Conservation (phyloP, 1,140 invertebrate genomes). For the Matsumurasca onukii region DNA sequence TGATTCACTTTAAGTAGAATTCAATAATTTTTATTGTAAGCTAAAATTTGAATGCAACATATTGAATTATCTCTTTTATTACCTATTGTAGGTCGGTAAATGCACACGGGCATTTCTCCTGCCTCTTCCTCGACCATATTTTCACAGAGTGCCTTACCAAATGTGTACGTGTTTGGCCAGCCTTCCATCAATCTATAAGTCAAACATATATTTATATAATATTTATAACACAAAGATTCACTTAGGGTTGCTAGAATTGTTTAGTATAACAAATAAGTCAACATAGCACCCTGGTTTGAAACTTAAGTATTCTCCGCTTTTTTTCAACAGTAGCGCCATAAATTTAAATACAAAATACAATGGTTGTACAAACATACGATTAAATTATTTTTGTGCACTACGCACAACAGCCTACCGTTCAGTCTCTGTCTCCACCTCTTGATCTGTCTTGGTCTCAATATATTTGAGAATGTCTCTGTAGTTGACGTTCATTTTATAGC, state of each 20-base stretch:
- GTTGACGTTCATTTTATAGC: background rate
- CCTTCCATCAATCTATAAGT: constrained; percentile 55
- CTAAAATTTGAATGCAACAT: too few species aligned
- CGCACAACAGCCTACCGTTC: background rate
- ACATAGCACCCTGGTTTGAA: too few species aligned
- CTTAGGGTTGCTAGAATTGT: too few species aligned
- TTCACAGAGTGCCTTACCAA: constrained; percentile 81
- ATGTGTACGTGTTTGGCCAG: constrained; percentile 84
- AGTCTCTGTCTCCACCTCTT: background rate
- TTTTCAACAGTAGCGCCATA: background rate
- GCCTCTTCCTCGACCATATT: constrained; percentile 64
- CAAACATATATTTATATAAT: background rate
- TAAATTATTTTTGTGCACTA: background rate
- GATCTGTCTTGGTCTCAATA: constrained; percentile 11
- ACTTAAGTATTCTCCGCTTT: background rate
- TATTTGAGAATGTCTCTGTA: constrained; percentile 3
- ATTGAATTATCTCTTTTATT: too few species aligned
- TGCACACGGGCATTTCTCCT: constrained; percentile 66
- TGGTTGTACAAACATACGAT: background rate
- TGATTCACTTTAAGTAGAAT: too few species aligned
- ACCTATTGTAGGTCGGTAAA: constrained; percentile 63
- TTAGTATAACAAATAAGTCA: too few species aligned
- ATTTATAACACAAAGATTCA: too few species aligned
- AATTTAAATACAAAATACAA: background rate
- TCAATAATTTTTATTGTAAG: too few species aligned